Base-by-base conservation (phyloP, 1,140 invertebrate species). In the Cyclina sinensis region DNA sequence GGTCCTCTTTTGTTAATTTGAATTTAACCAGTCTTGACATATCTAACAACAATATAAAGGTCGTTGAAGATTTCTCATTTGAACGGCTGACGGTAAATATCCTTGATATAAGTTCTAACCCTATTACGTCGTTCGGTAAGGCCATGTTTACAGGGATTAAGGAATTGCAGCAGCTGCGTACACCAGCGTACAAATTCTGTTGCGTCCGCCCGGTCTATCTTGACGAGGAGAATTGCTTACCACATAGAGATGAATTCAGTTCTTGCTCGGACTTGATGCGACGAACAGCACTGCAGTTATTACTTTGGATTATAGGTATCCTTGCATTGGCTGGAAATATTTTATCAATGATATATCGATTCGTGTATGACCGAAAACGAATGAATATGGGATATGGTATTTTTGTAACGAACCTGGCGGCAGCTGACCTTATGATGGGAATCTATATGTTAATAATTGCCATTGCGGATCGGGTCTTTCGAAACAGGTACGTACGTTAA, bases 381-480 rank as follows among this genome's bases (percentile, higher is more conserved):
- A 30, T 90, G 0, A 86, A 84, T 32, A 89, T 85, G 54, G 87
- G 89, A 14, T 88, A 91, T 86, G 90, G 89, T 24, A 86, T 92
- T 14, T 91, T 94, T 73, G 90, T 94, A 16, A 87, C 89, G n/a
- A 94, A 93, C 90, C 74, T 95, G 11, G 89, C 86, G 21, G 7
- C 92, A 0, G 89, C 94, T 5, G 94, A 95, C 57, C 87, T 94
- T 37, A 59, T 94, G 4, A 95, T 95, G 94, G 94, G 94, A 2
- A 37, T 94, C 0, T 95, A 94, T 70, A 35, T 95, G 68, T 16
- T 93, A 18, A 90, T 94, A 21, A 94, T 95, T 30, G 94, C 91
- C 16, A 65, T 86, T 4, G 92, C 92, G 9, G 94, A 94, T 70
- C 76, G 54, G 14, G 27, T 87, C 21, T 94, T 89, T 68, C 76